Percentiles rank a stretch among this genome's conserved stretches.
These are phyloP conservation scores for Lobophora halterata DNA, from an alignment of 2,888 invertebrate species.

Conservation along the genomic window DNA sequence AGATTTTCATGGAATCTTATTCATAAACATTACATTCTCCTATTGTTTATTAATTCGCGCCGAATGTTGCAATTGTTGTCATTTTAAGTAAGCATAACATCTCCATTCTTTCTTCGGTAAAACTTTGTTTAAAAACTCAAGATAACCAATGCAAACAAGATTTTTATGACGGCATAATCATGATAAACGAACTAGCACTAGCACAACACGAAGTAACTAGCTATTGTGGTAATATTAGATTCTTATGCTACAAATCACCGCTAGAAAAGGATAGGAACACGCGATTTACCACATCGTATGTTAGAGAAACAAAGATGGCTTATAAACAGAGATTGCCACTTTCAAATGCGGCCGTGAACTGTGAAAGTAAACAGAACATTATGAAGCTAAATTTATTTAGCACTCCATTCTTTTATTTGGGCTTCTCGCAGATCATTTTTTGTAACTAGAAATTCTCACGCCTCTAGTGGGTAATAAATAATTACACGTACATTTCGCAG, in stretches of 20 bases:
- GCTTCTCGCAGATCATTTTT: slow-evolving; percentile 26
- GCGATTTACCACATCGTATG: slow-evolving; percentile 22
- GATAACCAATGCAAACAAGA: slow-evolving; percentile 45
- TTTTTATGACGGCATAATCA: slow-evolving; percentile 65
- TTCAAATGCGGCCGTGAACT: slow-evolving; percentile 61
- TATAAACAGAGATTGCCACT: slow-evolving; percentile 31
- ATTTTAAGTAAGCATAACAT: too few relatives aligned
- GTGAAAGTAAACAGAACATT: slow-evolving; percentile 63
- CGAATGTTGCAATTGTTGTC: too few relatives aligned
- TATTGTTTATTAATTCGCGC: too few relatives aligned
- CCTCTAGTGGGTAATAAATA: slow-evolving; percentile 15
- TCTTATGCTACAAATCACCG: slow-evolving; percentile 62
- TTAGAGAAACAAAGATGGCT: slow-evolving; percentile 38
- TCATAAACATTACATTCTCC: too few relatives aligned
- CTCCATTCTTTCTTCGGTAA: too few relatives aligned
- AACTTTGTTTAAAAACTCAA: not conserved
- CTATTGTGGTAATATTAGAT: slow-evolving; percentile 58
- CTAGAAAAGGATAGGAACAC: slow-evolving; percentile 45
- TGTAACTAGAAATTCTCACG: slow-evolving; percentile 23
- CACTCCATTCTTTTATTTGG: slow-evolving; percentile 40
- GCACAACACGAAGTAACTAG: slow-evolving; percentile 60
- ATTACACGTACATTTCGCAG: slow-evolving; percentile 14
- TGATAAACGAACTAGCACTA: slow-evolving; percentile 58
- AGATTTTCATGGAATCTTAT: too few relatives aligned
- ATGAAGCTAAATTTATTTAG: slow-evolving; percentile 48